phyloP scores from a whole-genome alignment of 2,888 invertebrate genomes.

The Drosophila ezoana region DNA sequence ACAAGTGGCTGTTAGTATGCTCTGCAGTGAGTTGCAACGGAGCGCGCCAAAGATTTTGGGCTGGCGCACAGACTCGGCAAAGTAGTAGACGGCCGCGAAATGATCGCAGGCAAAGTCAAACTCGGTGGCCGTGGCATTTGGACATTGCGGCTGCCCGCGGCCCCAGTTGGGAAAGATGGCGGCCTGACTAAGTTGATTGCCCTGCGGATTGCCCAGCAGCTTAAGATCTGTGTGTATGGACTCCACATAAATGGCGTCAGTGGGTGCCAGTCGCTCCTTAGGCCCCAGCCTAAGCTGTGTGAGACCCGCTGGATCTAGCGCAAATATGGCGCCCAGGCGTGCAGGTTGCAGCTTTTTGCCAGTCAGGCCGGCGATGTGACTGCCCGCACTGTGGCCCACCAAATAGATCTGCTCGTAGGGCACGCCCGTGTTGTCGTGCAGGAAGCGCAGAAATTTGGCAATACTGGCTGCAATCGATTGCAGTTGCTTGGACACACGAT shows the following conservation, averaged over 20 bases:
- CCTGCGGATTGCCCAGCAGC: constrained; percentile 80
- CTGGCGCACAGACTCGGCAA: constrained; percentile 77
- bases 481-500: constrained; percentile 74
- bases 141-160: constrained; percentile 83
- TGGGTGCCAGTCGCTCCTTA: constrained; percentile 74
- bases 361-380: constrained; percentile 81
- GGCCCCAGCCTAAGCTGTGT: constrained; percentile 69
- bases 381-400: constrained; percentile 85
- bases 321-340: constrained; percentile 78
- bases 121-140: constrained; percentile 78
- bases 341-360: constrained; percentile 71
- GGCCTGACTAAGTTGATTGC: constrained; percentile 77
- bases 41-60: constrained; percentile 75
- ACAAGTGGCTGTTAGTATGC: constrained; percentile 53
- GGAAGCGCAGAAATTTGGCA: constrained; percentile 76
- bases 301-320: constrained; percentile 84
- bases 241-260: constrained; percentile 83
- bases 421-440: constrained; percentile 70
- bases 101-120: constrained; percentile 81
- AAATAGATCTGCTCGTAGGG: constrained; percentile 72
- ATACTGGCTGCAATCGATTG: constrained; percentile 72
- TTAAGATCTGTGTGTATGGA: constrained; percentile 83
- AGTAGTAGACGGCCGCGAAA: constrained; percentile 79
- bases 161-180: constrained; percentile 85
- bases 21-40: constrained; percentile 54